Percentiles rank a stretch among this genome's conserved stretches.
Conservation (phyloP, 2,113 vertebrate species). For the Lutjanus erythropterus region DNA sequence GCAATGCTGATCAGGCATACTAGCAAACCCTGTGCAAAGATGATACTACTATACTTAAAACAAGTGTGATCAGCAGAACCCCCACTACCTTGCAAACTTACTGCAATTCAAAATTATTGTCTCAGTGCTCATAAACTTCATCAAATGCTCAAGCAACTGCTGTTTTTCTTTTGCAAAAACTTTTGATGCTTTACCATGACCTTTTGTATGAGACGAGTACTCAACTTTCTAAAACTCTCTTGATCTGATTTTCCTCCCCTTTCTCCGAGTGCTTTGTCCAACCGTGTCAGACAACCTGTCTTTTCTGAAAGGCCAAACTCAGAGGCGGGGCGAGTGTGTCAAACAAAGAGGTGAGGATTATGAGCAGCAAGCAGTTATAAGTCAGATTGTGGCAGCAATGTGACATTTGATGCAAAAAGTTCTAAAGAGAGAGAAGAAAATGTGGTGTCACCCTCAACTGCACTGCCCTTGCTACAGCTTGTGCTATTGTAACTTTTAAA, state of each 20-base stretch:
- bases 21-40: no score
- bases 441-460: neutral
- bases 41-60: no score
- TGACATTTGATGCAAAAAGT: neutral
- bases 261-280: neutral
- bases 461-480: neutral
- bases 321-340: neutral
- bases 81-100: no score
- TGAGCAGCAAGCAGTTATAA: neutral
- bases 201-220: neutral
- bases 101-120: no score
- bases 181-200: neutral
- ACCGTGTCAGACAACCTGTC: neutral
- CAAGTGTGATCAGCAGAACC: no score
- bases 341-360: neutral
- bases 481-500: neutral
- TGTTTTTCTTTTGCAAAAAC: no score
- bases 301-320: neutral
- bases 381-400: neutral
- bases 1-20: no score
- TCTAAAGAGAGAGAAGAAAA: neutral
- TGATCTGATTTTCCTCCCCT: neutral
- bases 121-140: no score
- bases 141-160: no score
- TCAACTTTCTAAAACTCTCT: neutral